Evolutionary conservation across 2,888 invertebrate species (phyloP).

Genomic region (Eucera pruinosa): DNA sequence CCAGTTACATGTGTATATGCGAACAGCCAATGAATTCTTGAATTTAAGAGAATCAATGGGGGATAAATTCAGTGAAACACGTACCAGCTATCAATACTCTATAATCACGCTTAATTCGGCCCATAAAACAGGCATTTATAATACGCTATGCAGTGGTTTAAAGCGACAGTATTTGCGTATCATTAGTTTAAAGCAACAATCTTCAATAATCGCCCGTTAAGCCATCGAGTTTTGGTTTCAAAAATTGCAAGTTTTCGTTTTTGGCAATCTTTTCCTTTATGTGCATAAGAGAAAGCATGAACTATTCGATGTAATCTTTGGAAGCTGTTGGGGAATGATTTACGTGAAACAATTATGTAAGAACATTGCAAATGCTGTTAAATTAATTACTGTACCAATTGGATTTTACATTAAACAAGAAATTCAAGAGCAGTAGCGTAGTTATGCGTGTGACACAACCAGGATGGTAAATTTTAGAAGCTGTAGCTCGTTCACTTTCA

Average conservation of each 20-base stretch:
- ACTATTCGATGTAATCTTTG: too few species aligned
- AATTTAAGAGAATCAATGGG: conserved; percentile 15
- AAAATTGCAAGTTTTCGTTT: too few species aligned
- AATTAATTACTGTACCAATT: too few species aligned
- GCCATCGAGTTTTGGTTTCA: not conserved
- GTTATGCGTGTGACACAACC: not conserved
- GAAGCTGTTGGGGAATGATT: too few species aligned
- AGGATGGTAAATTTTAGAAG: not conserved
- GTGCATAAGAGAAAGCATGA: too few species aligned
- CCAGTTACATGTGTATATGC: not conserved
- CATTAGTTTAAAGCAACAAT: not conserved
- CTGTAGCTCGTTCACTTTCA: too few species aligned
- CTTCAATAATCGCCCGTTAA: not conserved
- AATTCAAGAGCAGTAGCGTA: too few species aligned
- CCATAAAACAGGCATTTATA: not conserved
- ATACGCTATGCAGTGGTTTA: not conserved
- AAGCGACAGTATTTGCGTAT: not conserved
- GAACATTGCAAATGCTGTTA: too few species aligned
- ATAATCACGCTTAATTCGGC: conserved; percentile 30
- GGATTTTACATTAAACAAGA: too few species aligned
- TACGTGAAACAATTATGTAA: too few species aligned
- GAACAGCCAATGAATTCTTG: conserved; percentile 1
- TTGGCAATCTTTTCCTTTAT: too few species aligned
- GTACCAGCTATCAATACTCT: not conserved
- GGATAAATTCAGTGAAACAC: conserved; percentile 14